Percentiles rank a stretch among this genome's conserved stretches.
Conservation (phyloP, 2,888 invertebrate genomes). For the Pandemis cinnamomeana region DNA sequence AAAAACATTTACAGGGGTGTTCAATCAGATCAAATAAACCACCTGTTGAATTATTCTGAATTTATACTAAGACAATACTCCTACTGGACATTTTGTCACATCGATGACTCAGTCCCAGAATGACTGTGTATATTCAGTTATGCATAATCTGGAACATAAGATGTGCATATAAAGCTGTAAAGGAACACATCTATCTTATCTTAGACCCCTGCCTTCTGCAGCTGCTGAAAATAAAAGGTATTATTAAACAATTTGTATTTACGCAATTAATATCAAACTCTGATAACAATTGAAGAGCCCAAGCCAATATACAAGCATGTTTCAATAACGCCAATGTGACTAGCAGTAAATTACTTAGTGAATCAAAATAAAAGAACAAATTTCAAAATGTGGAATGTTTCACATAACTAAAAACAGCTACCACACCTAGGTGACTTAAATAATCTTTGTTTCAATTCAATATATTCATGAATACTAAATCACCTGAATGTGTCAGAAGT, state of each 20-base stretch:
- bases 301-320: conserved; percentile 16
- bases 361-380: not conserved
- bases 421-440: conserved; percentile 18
- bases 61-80: too few species aligned
- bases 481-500: conserved; percentile 6
- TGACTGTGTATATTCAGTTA: too few species aligned
- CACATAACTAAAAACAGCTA: conserved; percentile 20
- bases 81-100: too few species aligned
- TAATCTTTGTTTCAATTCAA: not conserved
- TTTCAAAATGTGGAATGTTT: conserved; percentile 3
- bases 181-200: conserved; percentile 37
- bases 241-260: conserved; percentile 27
- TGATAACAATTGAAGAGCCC: conserved; percentile 16
- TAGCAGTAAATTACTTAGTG: not conserved
- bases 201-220: conserved; percentile 39
- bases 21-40: too few species aligned
- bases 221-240: conserved; percentile 37
- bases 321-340: not conserved
- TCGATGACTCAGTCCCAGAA: too few species aligned
- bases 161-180: conserved; percentile 24
- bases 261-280: conserved; percentile 5
- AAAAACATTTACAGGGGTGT: too few species aligned
- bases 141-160: not conserved
- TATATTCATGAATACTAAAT: conserved; percentile 11
- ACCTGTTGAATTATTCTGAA: too few species aligned